Base-by-base conservation (phyloP, 1,140 invertebrate species). In the Dendroctonus ponderosae region DNA sequence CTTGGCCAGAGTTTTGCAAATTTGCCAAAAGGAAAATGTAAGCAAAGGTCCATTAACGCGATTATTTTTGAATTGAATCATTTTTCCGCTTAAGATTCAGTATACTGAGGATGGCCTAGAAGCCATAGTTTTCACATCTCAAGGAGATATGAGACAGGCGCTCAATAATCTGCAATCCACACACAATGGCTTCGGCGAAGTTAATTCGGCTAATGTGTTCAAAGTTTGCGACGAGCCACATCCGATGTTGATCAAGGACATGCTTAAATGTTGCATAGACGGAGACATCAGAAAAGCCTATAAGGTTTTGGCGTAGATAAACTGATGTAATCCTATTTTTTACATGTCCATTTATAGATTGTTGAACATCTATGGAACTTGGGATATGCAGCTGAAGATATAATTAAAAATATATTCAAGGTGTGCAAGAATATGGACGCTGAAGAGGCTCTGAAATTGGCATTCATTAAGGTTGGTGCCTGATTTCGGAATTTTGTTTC, bases 141-240 rank as follows among this genome's bases (percentile, higher is more conserved):
- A 99, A 82, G 98, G 98, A 2, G 98, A 99, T 78, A 94, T 99
- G 92, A 85, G 98, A 76, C 95, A 94, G 72, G 97, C 92, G 0
- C 81, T 99, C 11, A 99, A 99, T 80, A 99, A 99, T 85, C 80
- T 99, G 37, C 98, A 99, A 81, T 97, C 97, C 4, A 99, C 97
- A 0, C 87, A 87, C 49, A 94, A 98, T 80, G 97, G 97, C 37
- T 99, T 98, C 84, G 89, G 89, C 5, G 87, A 91, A 75, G 89
- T 99, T 3, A 96, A 89, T 70, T 88, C 89, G 66, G 90, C 94
- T 75, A 97, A 98, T 86, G 97, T 99, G n/a, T 99, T 99, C 76
- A 99, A 99, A 85, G 96, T 99, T 11, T 99, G 98, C 79, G 98
- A 99, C 82, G 97, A 99, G 79, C 97, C 98, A 0, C 96, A 99